Conservation (phyloP, 2,113 vertebrate species). For the Strix uralensis region DNA sequence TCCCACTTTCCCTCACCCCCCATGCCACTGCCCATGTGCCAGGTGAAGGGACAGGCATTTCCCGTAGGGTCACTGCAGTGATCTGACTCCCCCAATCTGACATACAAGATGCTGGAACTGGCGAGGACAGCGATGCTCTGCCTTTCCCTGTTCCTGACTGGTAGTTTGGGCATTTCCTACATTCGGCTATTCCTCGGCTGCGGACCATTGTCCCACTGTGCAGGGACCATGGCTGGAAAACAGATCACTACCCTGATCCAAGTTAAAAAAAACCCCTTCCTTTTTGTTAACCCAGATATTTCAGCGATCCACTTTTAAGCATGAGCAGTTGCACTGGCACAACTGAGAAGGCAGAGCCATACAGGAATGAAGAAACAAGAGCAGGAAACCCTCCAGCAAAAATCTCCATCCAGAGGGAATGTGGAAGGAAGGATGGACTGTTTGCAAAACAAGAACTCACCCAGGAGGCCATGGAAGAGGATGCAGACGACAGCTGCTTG, state of each 20-base stretch:
- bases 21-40: not conserved
- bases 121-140: accelerated
- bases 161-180: not conserved
- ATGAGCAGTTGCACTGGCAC: not conserved
- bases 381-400: slow-evolving; percentile 41
- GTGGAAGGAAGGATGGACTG: slow-evolving; percentile 9
- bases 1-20: not conserved
- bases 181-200: not conserved
- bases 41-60: not conserved
- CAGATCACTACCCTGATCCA: not conserved
- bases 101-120: not conserved
- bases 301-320: not conserved
- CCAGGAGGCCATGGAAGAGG: slow-evolving; percentile 15
- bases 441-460: slow-evolving; percentile 25
- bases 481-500: slow-evolving; percentile 17
- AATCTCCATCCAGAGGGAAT: not conserved
- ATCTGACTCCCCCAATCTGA: not conserved
- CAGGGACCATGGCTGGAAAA: not conserved
- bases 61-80: not conserved
- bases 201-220: not conserved
- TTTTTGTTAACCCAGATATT: not conserved
- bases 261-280: not conserved
- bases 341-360: not conserved
- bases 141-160: not conserved
- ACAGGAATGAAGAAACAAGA: not conserved